Conservation (phyloP, 2,113 vertebrate species). For the Stegostoma tigrinum region DNA sequence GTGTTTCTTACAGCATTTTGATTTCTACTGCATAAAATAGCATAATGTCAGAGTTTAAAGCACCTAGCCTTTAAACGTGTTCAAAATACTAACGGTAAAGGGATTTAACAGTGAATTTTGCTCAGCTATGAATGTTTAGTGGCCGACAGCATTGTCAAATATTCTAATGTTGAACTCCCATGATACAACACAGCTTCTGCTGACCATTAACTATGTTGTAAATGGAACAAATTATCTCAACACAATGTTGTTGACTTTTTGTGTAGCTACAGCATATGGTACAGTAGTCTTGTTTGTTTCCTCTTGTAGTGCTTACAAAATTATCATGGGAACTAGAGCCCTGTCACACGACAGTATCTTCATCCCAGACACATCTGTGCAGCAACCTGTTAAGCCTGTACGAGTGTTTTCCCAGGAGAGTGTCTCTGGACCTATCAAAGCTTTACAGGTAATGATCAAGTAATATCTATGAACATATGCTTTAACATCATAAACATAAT, state of each 20-base stretch:
- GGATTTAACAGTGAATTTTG: neutral
- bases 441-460: constrained; percentile 68
- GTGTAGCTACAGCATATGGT: neutral
- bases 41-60: neutral
- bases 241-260: constrained; percentile 11
- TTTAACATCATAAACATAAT: neutral
- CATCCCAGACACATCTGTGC: constrained; percentile 61
- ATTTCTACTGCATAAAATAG: neutral
- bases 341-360: constrained; percentile 93
- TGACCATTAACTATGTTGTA: neutral
- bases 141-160: neutral
- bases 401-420: constrained; percentile 83
- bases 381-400: constrained; percentile 60
- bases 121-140: neutral
- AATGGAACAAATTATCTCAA: constrained; percentile 32
- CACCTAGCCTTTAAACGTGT: neutral
- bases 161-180: neutral
- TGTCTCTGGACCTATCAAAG: constrained; percentile 76
- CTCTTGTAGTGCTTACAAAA: constrained; percentile 58
- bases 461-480: neutral
- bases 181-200: neutral
- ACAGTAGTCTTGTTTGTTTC: constrained; percentile 40
- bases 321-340: constrained; percentile 70
- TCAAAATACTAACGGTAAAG: neutral
- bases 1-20: neutral